Conservation (phyloP, 2,113 vertebrate genomes). For the Tyrannus savana region DNA sequence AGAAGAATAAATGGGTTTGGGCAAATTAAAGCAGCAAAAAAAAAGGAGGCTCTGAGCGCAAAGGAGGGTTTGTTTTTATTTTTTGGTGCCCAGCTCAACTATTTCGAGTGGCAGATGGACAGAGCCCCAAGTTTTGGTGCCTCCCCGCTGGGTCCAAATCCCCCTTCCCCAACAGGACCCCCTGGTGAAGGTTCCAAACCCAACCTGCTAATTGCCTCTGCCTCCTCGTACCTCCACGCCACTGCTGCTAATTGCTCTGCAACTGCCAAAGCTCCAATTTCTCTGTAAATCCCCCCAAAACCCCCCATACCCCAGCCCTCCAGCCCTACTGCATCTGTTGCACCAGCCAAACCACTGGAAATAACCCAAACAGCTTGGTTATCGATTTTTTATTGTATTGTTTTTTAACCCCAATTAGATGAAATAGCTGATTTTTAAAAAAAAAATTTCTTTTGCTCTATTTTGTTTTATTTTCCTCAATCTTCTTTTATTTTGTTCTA, state of each 20-base stretch:
- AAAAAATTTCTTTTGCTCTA: not conserved
- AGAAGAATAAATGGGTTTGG: not conserved
- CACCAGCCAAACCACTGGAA: not conserved
- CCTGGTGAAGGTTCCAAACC: not conserved
- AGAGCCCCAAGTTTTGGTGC: not conserved
- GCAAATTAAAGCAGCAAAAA: not conserved
- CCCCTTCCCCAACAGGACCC: not conserved
- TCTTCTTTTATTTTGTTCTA: not conserved
- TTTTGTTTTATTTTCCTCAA: not conserved
- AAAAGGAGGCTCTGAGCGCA: not conserved
- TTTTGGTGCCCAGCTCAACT: not conserved
- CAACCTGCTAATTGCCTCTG: not conserved
- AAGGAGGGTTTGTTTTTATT: not conserved
- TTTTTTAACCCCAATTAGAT: not conserved
- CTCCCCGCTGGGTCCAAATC: not conserved
- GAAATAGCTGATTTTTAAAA: not conserved
- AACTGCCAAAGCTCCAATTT: fast-evolving
- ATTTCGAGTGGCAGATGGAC: not conserved
- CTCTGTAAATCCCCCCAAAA: not conserved
- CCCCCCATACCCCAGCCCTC: not conserved
- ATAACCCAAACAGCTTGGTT: not conserved
- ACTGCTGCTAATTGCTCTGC: not conserved
- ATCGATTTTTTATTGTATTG: not conserved
- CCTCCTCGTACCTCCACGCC: not conserved
- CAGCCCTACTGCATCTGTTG: not conserved